Base-by-base conservation (phyloP, 2,888 invertebrate genomes). In the Oxycera nigricornis region DNA sequence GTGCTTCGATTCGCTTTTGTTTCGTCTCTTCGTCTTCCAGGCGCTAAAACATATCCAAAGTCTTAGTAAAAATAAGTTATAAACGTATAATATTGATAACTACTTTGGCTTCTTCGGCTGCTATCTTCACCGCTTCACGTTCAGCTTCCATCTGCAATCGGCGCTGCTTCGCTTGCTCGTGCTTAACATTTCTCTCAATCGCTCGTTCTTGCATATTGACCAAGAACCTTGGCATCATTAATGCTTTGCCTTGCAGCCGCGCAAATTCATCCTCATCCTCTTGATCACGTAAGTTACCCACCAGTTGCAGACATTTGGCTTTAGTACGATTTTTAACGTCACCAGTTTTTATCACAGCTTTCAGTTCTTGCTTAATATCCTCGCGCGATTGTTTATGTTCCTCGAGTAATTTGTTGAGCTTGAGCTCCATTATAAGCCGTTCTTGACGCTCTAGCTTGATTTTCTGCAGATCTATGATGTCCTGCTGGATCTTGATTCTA, bases 121-220 rank as follows among this genome's bases (percentile, higher is more conserved):
- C 83, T 78, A 82, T 76, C 80, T 86, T 82, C 75, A 83, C 80
- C 62, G 85, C 82, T 81, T 86, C 82, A 77, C 86, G 81, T 81
- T 86, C 82, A 50, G 85, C 81, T 75, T 84, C 82, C 61, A 85
- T 77, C 67, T 82, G 78, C 9, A 82, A 79, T 77, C 87, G 80
- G 14, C 67, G 41, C 14, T 79, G 62, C 67, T 79, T 77, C 77
- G 86, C 82, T 80, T 84, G 81, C 73, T 85, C 83, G 74, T 86
- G 86, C 1, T 81, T 81, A 14, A 83, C 78, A 72, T 85, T 90
- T 46, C 93, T 86, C 78, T 91, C 90, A 50, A 90, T 83, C 0
- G 92, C 92, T 75, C 92, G 87, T 74, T 90, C 89, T 80, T 93
- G 91, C 91, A 93, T 92, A 81, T 91, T 88, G 81, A 89, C 88